phyloP scores from a whole-genome alignment of 2,113 vertebrate genomes.

The Penelope pileata region DNA sequence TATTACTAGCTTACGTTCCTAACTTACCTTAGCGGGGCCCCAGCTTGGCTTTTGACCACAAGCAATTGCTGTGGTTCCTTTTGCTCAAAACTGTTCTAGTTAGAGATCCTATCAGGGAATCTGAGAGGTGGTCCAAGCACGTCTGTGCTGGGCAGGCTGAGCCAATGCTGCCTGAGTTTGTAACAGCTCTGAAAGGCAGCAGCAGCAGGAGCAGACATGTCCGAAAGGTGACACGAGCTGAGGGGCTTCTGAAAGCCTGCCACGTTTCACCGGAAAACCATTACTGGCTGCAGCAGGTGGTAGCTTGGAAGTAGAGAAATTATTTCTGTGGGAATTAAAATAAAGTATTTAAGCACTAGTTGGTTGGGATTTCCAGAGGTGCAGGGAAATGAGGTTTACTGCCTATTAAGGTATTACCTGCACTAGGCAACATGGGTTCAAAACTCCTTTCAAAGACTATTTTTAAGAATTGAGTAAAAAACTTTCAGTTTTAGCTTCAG shows the following conservation, averaged over 20 bases:
- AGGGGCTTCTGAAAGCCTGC: neutral
- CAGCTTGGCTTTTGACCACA: neutral
- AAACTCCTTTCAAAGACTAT: neutral
- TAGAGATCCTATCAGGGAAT: neutral
- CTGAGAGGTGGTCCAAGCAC: neutral
- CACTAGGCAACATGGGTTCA: neutral
- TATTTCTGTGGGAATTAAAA: neutral
- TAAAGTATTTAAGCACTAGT: neutral
- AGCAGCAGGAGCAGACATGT: neutral
- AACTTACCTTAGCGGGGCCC: neutral
- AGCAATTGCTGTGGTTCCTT: neutral
- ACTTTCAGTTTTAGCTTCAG: neutral
- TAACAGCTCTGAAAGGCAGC: neutral
- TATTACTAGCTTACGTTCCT: neutral
- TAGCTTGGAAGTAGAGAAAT: neutral
- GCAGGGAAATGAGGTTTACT: neutral
- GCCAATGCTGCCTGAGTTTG: neutral
- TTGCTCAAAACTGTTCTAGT: neutral
- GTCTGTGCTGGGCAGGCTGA: accelerated
- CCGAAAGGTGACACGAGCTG: neutral
- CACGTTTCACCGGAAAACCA: neutral
- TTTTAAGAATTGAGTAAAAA: neutral
- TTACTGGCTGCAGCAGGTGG: neutral
- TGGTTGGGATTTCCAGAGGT: neutral
- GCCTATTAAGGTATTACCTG: neutral